Base-by-base conservation (phyloP, 2,797 vertebrate genomes). In the Dendrocincla fuliginosa region DNA sequence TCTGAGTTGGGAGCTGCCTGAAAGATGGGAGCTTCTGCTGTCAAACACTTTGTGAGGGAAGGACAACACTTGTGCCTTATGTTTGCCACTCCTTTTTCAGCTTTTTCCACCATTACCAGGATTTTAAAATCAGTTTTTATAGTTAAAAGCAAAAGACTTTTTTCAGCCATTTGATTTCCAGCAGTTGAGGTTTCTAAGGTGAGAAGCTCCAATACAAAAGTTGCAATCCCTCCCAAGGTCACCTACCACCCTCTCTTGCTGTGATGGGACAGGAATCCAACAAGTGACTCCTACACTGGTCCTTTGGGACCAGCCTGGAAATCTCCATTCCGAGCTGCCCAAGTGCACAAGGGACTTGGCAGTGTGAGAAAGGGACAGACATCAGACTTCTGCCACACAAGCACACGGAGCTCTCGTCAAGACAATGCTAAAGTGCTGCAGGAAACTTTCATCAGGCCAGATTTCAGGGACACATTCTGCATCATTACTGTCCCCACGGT, bases 341-440 rank as follows among this genome's bases (percentile, higher is more conserved):
- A 25, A 0, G n/a, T 37, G 20, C 52, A 7, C 63, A 60, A 25
- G 81, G 77, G 47, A n/a, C 50, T 74, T 30, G 9, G 42, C 69
- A 73, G 64, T 41, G 64, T 35, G 33, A 84, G 61, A 88, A 69
- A 96, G 98, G 98, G 57, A 92, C 97, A 3, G 96, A 96, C 20
- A 84, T 98, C 92, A 97, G 98, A 87, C 97, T 99, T 15, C 16
- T 52, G 19, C 57, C 98, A 97, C 88, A 97, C 96, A 4, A 98
- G 98, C 32, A 96, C 97, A 20, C 44, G 3, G 14, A 32, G 27
- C 6, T 17, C 30, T 30, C 75, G 30, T 17, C 57, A 39, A 41
- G 59, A 7, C 13, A 44, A 7, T 1, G 2, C 17, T 19, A 46
- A 49, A 46, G 35, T 3, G 19, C 76, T 67, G 18, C 37, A 57